phyloP scores from a whole-genome alignment of 2,113 vertebrate genomes.

The Menidia beryllina region DNA sequence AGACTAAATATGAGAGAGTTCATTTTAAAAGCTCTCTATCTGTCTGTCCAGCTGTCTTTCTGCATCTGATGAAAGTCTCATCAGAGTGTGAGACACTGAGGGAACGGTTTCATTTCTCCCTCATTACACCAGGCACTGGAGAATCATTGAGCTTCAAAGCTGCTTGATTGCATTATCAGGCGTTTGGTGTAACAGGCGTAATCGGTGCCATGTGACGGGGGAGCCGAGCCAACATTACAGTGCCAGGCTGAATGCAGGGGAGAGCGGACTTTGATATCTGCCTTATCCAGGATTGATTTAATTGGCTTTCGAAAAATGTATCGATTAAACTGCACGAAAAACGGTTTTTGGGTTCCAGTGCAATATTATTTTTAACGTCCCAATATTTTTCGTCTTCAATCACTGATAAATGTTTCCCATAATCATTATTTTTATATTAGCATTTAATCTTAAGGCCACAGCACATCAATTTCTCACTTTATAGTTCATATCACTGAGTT shows the following conservation, averaged over 20 bases:
- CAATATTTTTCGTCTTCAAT: not conserved
- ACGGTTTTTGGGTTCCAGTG: not conserved
- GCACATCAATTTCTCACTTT: too few species aligned
- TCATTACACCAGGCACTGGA: constrained; percentile 74
- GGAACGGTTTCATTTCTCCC: constrained; percentile 72
- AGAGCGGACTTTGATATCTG: constrained; percentile 2
- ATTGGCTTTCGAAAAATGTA: not conserved
- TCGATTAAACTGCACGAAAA: not conserved
- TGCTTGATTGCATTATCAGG: constrained; percentile 76
- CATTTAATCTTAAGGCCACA: too few species aligned
- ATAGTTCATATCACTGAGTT: too few species aligned
- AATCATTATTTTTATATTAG: constrained; percentile 1
- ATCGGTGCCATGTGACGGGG: constrained; percentile 60
- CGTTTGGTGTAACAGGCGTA: constrained; percentile 62
- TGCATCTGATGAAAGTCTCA: constrained; percentile 53
- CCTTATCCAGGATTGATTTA: not conserved
- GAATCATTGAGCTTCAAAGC: constrained; percentile 74
- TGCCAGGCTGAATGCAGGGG: constrained; percentile 15
- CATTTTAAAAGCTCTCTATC: constrained; percentile 11
- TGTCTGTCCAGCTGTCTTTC: constrained; percentile 11
- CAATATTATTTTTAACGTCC: not conserved
- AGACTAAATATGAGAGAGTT: constrained; percentile 37
- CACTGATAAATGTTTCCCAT: not conserved
- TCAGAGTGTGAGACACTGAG: constrained; percentile 64
- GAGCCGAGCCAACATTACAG: constrained; percentile 34